Evolutionary conservation across 2,113 vertebrate species (phyloP).

Genomic region (Gopherus flavomarginatus): DNA sequence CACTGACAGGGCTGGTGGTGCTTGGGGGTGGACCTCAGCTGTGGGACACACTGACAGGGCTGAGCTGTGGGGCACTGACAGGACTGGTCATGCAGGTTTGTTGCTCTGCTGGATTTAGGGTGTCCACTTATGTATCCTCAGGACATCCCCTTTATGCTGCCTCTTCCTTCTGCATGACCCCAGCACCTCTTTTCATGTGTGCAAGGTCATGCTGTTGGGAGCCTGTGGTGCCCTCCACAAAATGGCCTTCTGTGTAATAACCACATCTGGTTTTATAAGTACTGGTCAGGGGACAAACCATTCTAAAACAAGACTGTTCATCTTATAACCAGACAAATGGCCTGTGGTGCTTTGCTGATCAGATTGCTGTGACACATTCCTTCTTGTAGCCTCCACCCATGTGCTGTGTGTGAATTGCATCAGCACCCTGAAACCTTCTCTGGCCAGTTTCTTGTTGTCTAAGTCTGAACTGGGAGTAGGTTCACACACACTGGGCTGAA

Average conservation of each 20-base stretch:
- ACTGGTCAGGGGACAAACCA: neutral
- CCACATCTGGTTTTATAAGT: neutral
- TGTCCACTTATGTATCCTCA: no score
- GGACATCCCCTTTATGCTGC: no score
- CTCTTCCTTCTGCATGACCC: neutral
- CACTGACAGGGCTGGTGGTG: no score
- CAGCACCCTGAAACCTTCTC: neutral
- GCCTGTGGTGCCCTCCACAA: no score
- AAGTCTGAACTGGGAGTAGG: neutral
- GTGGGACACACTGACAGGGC: no score
- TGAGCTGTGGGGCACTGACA: no score
- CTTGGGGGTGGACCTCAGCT: no score
- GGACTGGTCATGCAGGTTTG: no score
- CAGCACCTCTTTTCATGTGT: neutral
- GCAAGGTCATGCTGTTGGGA: neutral
- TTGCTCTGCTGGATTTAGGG: no score
- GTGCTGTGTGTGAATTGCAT: neutral
- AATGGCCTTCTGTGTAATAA: neutral
- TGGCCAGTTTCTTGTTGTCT: neutral
- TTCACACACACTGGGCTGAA: neutral
- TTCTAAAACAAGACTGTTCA: neutral
- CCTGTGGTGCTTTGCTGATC: neutral
- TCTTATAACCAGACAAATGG: neutral
- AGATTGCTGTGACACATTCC: neutral
- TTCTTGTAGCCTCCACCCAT: neutral